Conservation (phyloP, 2,113 vertebrate species). For the Dissostichus mawsoni region DNA sequence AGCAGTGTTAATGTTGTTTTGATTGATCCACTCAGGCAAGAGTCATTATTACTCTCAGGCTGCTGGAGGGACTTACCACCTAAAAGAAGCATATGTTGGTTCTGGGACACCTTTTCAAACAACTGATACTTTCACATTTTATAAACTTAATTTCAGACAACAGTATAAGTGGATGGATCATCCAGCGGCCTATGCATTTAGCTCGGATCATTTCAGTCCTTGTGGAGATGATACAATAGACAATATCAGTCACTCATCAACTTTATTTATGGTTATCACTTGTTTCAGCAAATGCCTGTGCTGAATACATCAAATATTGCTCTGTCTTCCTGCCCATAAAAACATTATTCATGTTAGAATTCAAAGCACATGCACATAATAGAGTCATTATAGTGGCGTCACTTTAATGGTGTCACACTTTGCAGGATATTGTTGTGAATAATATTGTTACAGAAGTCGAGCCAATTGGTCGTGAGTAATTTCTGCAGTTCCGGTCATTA, state of each 20-base stretch:
- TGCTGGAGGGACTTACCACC: neutral
- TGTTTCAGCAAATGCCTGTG: neutral
- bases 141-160: neutral
- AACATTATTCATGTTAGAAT: conserved; percentile 20
- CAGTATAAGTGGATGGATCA: neutral
- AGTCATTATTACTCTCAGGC: neutral
- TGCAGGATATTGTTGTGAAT: conserved; percentile 11
- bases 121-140: neutral
- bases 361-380: neutral
- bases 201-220: neutral
- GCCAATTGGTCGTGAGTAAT: conserved; percentile 9
- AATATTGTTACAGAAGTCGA: conserved; percentile 12
- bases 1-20: neutral
- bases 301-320: neutral
- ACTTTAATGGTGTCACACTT: conserved; percentile 17
- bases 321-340: neutral
- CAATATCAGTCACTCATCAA: too few species aligned
- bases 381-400: conserved; percentile 8
- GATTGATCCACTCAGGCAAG: neutral
- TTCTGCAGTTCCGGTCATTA: conserved; percentile 11
- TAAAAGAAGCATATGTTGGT: neutral
- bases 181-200: neutral
- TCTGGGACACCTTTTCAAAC: neutral
- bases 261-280: conserved; percentile 16
- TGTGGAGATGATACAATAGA: too few species aligned